Conservation (phyloP, 2,113 vertebrate species). For the Oncorhynchus gorbuscha region DNA sequence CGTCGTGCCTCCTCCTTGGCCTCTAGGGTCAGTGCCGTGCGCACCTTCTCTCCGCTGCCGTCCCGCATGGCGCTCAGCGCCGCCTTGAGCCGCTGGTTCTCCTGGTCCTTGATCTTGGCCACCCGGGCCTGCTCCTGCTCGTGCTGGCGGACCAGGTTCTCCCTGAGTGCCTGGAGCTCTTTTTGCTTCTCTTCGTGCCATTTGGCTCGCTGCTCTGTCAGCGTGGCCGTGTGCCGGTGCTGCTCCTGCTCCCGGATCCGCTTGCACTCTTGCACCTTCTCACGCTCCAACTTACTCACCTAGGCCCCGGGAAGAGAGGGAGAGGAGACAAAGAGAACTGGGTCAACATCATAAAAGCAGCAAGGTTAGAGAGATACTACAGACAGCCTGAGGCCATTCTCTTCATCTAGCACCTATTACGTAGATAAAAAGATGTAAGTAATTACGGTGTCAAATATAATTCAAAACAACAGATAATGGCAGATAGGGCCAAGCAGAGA, state of each 20-base stretch:
- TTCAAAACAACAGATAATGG: too few relatives aligned
- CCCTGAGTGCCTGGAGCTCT: slow-evolving; percentile 90
- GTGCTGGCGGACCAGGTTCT: slow-evolving; percentile 92
- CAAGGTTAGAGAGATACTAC: too few relatives aligned
- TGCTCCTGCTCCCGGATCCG: slow-evolving; percentile 94
- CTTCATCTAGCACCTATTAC: too few relatives aligned
- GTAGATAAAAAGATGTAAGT: too few relatives aligned
- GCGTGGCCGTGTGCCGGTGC: slow-evolving; percentile 90
- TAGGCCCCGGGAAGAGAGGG: slow-evolving; percentile 41
- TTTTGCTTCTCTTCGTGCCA: slow-evolving; percentile 98
- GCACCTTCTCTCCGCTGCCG: slow-evolving; percentile 93
- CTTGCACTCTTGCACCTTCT: slow-evolving; percentile 96
- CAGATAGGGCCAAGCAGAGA: too few relatives aligned
- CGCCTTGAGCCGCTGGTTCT: slow-evolving; percentile 92
- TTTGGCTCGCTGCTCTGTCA: slow-evolving; percentile 93
- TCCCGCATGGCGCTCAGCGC: slow-evolving; percentile 87
- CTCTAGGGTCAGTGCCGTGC: slow-evolving; percentile 90
- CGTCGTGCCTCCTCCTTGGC: slow-evolving; percentile 94
- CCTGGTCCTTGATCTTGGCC: slow-evolving; percentile 91
- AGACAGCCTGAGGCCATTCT: too few relatives aligned
- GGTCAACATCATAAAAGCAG: background rate
- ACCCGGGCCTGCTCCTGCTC: slow-evolving; percentile 92
- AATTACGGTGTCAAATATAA: too few relatives aligned
- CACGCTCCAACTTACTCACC: slow-evolving; percentile 94
- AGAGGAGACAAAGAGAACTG: background rate